phyloP scores from a whole-genome alignment of 2,113 vertebrate species.

The Myrmecophaga tridactyla region DNA sequence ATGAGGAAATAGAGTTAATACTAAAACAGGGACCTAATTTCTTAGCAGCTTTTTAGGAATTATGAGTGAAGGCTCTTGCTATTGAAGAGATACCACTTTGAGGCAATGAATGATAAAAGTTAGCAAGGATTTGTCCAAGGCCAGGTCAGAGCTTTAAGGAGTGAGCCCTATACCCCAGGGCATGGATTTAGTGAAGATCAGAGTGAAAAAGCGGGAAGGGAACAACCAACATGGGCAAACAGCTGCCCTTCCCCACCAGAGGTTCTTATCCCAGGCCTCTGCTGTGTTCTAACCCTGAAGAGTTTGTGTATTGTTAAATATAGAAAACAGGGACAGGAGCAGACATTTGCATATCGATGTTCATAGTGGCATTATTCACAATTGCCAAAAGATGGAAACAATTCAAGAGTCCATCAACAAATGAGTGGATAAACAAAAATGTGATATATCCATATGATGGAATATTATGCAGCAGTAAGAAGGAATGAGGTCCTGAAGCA shows the following conservation, averaged over 20 bases:
- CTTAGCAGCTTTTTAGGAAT: background rate
- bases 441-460: too few species aligned
- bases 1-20: conserved; percentile 51
- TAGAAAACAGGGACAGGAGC: too few species aligned
- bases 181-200: background rate
- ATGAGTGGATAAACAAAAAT: too few species aligned
- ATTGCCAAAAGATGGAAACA: too few species aligned
- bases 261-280: background rate
- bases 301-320: background rate
- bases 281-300: background rate
- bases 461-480: too few species aligned
- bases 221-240: background rate
- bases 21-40: conserved; percentile 5
- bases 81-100: background rate
- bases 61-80: background rate
- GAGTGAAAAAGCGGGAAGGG: background rate
- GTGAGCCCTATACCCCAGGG: background rate
- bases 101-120: background rate
- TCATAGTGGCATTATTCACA: too few species aligned
- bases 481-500: too few species aligned
- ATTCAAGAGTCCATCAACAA: too few species aligned
- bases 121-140: background rate
- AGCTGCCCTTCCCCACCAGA: background rate
- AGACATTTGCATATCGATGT: too few species aligned
- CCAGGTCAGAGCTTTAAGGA: background rate